Percentiles rank a stretch among this genome's conserved stretches.
Conservation (phyloP, 2,797 vertebrate genomes). For the Uromys caudimaculatus region DNA sequence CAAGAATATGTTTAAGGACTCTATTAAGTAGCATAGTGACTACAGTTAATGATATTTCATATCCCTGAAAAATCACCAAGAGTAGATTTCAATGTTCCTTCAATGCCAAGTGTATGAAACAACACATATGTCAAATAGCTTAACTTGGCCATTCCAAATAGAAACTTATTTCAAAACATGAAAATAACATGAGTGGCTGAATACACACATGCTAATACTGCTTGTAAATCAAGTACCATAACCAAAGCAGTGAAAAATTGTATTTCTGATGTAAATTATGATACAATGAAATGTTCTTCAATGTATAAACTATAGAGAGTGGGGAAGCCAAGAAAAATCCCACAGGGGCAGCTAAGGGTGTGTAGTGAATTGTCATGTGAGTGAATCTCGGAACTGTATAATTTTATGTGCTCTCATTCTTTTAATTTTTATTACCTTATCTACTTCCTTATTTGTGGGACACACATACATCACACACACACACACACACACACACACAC, state of each 20-base stretch:
- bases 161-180: background rate
- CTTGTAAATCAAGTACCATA: background rate
- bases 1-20: background rate
- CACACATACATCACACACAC: background rate
- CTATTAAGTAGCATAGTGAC: background rate
- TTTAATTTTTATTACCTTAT: background rate
- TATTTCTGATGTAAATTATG: background rate
- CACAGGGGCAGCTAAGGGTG: background rate
- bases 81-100: background rate
- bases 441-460: background rate
- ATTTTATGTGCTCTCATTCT: background rate
- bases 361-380: background rate
- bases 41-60: background rate
- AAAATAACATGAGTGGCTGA: background rate
- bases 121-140: background rate
- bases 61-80: background rate
- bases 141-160: background rate
- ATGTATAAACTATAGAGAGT: background rate
- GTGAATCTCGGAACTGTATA: background rate
- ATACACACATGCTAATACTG: background rate
- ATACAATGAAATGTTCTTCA: background rate
- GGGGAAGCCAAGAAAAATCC: background rate
- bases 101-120: background rate
- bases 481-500: background rate
- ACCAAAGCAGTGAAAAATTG: background rate